phyloP scores from a whole-genome alignment of 2,888 invertebrate genomes.

The Adelphocoris suturalis region DNA sequence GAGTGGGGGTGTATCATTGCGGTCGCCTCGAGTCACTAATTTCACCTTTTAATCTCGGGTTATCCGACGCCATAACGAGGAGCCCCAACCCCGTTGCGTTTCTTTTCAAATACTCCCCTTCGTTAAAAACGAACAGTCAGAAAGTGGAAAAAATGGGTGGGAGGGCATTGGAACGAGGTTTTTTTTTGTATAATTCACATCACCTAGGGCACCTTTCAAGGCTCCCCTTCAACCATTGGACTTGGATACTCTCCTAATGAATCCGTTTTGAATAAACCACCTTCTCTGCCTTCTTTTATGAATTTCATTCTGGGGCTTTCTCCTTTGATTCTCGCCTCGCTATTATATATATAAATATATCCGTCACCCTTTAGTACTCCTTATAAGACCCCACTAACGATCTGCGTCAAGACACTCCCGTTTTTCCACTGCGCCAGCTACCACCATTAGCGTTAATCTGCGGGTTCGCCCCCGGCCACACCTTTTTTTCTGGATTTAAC shows the following conservation, averaged over 20 bases:
- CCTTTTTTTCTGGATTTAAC: constrained; percentile 23
- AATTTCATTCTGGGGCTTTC: neutral
- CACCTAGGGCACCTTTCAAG: constrained; percentile 33
- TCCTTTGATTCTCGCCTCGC: constrained; percentile 22
- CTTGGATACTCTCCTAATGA: constrained; percentile 64
- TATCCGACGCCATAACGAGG: constrained; percentile 45
- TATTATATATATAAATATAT: constrained; percentile 14
- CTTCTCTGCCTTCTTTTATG: constrained; percentile 51
- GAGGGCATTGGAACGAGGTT: neutral
- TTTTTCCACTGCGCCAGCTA: neutral
- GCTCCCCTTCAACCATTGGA: constrained; percentile 12
- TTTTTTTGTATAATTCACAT: constrained; percentile 33
- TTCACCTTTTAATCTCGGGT: constrained; percentile 52
- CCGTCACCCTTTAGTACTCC: neutral
- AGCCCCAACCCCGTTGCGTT: constrained; percentile 21
- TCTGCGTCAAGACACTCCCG: constrained; percentile 11
- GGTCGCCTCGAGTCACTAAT: constrained; percentile 35
- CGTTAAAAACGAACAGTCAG: constrained; percentile 38
- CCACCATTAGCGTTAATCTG: constrained; percentile 56
- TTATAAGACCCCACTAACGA: constrained; percentile 58
- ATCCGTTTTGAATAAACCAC: constrained; percentile 66
- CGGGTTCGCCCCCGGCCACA: constrained; percentile 30
- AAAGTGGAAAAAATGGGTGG: neutral
- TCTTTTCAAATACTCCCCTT: constrained; percentile 20
- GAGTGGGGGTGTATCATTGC: constrained; percentile 11